A percentile compares a stretch with the other conserved stretches of the same genome.
Conservation (phyloP, 1,140 invertebrate genomes). For the Alviniconcha marisindica region DNA sequence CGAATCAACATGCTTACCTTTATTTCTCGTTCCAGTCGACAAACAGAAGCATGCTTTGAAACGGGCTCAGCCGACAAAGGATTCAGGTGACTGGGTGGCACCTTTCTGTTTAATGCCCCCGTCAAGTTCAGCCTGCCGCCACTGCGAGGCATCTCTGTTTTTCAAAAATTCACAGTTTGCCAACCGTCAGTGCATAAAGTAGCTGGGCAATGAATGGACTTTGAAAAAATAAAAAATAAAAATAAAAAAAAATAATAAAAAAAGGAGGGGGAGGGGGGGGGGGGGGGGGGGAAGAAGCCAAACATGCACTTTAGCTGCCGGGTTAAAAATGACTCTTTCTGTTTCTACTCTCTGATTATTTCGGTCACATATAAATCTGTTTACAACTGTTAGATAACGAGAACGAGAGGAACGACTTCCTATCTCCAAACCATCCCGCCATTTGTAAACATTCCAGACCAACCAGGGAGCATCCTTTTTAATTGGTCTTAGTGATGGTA, state of each 20-base stretch:
- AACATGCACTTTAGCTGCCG: no score
- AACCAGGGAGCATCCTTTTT: not conserved
- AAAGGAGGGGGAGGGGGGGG: no score
- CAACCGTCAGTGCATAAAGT: no score
- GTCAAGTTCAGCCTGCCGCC: conserved; percentile 22
- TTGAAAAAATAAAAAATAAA: no score
- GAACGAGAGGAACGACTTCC: not conserved
- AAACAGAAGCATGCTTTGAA: conserved; percentile 41
- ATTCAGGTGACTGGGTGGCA: conserved; percentile 19
- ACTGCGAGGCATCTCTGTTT: not conserved
- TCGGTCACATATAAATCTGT: no score
- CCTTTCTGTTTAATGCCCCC: conserved; percentile 30
- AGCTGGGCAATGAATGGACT: no score
- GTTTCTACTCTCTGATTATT: no score
- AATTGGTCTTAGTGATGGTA: not conserved
- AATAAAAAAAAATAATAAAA: no score
- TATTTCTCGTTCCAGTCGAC: conserved; percentile 45
- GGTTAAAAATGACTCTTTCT: no score
- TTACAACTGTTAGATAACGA: no score
- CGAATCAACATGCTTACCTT: conserved; percentile 46
- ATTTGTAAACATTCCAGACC: conserved; percentile 28
- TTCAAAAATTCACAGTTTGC: no score
- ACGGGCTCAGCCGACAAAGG: not conserved
- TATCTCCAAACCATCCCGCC: conserved; percentile 18
- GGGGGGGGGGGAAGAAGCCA: no score